A percentile compares a stretch with the other conserved stretches of the same genome.
Conservation (phyloP, 2,888 invertebrate species). For the Stenodema calcarata region DNA sequence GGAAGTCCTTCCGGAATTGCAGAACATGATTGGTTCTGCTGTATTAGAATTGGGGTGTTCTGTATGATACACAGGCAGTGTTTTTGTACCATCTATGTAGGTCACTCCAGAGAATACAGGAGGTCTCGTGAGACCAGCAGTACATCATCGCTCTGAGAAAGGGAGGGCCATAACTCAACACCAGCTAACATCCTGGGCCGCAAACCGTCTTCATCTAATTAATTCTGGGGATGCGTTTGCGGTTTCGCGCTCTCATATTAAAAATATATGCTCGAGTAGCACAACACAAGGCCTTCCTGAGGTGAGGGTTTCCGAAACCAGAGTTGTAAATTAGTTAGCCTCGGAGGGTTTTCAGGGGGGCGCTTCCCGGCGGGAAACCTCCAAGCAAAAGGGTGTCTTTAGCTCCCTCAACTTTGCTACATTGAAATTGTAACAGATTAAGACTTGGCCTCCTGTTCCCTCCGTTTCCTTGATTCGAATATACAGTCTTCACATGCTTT, state of each 20-base stretch:
- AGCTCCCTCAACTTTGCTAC: not conserved
- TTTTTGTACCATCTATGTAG: too few relatives aligned
- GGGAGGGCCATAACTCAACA: not conserved
- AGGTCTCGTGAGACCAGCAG: not conserved
- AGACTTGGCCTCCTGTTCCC: not conserved
- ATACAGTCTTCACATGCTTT: conserved; percentile 6
- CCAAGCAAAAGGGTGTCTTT: not conserved
- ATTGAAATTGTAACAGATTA: conserved; percentile 19
- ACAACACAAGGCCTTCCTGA: not conserved
- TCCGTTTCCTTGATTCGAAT: not conserved
- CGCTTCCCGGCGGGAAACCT: not conserved
- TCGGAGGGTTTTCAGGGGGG: not conserved
- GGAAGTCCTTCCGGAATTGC: too few relatives aligned
- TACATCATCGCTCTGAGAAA: not conserved
- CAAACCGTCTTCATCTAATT: not conserved
- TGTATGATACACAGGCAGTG: too few relatives aligned
- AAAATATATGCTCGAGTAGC: not conserved
- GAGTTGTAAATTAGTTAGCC: conserved; percentile 14
- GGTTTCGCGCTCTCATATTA: conserved; percentile 1
- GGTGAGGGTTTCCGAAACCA: not conserved
- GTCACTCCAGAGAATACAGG: not conserved
- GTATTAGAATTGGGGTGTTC: too few relatives aligned
- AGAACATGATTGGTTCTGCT: too few relatives aligned
- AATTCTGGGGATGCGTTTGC: conserved; percentile 26
- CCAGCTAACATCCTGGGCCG: not conserved